phyloP scores from a whole-genome alignment of 2,797 vertebrate genomes.

The Darevskia nairensis region DNA sequence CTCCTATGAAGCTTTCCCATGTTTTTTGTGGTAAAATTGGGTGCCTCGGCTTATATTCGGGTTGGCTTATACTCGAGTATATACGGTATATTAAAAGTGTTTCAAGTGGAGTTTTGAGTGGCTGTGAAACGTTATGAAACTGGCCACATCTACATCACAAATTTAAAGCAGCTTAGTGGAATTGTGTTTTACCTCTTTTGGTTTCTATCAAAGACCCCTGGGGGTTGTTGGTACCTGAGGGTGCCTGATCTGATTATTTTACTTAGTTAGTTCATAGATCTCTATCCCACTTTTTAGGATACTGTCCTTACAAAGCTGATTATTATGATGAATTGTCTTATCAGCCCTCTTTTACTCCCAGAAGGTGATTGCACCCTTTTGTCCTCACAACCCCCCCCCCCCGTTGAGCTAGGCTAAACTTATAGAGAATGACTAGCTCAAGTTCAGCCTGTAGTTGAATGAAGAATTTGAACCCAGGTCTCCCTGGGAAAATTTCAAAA shows the following conservation, averaged over 20 bases:
- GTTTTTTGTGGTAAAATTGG: too few species aligned
- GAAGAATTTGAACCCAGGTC: background rate
- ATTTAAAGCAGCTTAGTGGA: background rate
- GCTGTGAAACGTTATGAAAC: background rate
- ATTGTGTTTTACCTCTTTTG: background rate
- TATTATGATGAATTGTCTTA: background rate
- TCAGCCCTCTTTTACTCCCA: background rate
- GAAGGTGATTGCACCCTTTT: background rate
- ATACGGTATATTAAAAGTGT: background rate
- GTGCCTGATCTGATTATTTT: background rate
- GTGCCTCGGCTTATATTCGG: too few species aligned
- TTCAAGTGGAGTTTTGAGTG: slow-evolving; percentile 12
- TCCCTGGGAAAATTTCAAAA: background rate
- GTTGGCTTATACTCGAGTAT: too few species aligned
- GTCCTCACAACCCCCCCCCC: background rate
- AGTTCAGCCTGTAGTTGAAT: background rate
- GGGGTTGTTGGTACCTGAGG: background rate
- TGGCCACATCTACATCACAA: too few species aligned
- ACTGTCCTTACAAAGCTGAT: background rate
- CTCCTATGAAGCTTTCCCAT: too few species aligned
- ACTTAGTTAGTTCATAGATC: too few species aligned
- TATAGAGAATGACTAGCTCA: background rate
- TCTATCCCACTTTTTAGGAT: background rate
- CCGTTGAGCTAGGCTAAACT: background rate
- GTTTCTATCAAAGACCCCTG: background rate